Conservation (phyloP, 2,888 invertebrate genomes). For the Torymus tubicola region DNA sequence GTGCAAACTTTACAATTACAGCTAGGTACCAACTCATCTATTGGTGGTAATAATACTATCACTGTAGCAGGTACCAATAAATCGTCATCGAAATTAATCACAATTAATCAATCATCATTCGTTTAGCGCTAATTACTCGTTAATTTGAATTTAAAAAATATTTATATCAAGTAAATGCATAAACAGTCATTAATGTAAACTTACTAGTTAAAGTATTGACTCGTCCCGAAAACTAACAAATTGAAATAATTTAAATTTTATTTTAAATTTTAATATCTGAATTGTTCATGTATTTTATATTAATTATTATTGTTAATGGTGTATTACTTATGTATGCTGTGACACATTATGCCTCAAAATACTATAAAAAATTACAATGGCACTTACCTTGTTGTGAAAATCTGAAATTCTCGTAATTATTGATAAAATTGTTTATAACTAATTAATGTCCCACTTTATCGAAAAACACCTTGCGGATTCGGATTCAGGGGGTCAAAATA, state of each 20-base stretch:
- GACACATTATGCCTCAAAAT: background rate
- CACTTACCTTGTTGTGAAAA: background rate
- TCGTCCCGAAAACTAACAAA: background rate
- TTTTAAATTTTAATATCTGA: background rate
- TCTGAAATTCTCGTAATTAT: background rate
- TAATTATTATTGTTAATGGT: background rate
- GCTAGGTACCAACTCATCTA: no score
- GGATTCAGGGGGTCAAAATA: slow-evolving; percentile 2
- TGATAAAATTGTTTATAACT: background rate
- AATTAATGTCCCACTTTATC: background rate
- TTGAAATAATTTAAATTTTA: slow-evolving; percentile 1
- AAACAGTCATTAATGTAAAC: no score
- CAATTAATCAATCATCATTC: no score
- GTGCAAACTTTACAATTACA: no score
- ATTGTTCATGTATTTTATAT: background rate
- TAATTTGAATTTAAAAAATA: slow-evolving; percentile 1
- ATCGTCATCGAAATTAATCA: no score
- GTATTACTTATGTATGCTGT: background rate
- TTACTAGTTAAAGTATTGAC: no score
- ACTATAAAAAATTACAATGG: background rate
- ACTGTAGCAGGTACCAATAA: no score
- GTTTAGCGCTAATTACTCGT: no score
- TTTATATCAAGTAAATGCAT: background rate
- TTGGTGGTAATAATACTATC: no score
- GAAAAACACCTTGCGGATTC: slow-evolving; percentile 9